Evolutionary conservation across 1,140 invertebrate genomes (phyloP).

Genomic region (Conus ventricosus): DNA sequence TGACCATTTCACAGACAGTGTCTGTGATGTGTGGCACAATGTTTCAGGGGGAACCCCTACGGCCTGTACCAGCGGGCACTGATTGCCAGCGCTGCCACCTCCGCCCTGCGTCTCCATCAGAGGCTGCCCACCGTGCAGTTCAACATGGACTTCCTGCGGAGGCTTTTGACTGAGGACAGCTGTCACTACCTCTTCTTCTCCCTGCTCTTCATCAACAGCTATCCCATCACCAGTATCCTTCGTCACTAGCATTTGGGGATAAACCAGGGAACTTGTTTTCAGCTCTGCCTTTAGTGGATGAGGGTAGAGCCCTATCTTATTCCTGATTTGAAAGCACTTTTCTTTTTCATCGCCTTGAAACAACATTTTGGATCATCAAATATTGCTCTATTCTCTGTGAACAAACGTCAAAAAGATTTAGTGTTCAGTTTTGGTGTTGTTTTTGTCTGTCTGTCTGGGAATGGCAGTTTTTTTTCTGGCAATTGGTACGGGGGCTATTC

Average conservation of each 20-base stretch:
- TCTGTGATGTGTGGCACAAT: constrained; percentile 49
- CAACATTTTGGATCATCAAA: no score
- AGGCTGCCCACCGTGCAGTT: constrained; percentile 88
- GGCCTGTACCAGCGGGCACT: constrained; percentile 93
- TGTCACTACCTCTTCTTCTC: constrained; percentile 97
- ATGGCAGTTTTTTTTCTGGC: no score
- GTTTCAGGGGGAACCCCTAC: constrained; percentile 82
- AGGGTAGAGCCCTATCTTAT: neutral
- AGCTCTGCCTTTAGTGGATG: no score
- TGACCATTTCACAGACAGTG: neutral
- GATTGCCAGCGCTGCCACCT: constrained; percentile 93
- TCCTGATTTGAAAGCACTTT: no score
- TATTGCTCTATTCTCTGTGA: no score
- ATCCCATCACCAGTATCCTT: constrained; percentile 90
- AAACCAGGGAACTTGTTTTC: no score
- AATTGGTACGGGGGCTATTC: no score
- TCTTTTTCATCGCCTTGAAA: no score
- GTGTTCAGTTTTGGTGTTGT: no score
- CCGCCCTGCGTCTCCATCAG: constrained; percentile 94
- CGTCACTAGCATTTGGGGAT: neutral
- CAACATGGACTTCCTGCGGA: constrained; percentile 86
- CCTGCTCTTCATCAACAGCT: constrained; percentile 92
- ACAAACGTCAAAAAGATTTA: no score
- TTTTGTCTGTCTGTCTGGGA: no score
- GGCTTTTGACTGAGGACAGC: constrained; percentile 92